phyloP scores from a whole-genome alignment of 92 coral and sea anemone species.

The Actinostola sp. region DNA sequence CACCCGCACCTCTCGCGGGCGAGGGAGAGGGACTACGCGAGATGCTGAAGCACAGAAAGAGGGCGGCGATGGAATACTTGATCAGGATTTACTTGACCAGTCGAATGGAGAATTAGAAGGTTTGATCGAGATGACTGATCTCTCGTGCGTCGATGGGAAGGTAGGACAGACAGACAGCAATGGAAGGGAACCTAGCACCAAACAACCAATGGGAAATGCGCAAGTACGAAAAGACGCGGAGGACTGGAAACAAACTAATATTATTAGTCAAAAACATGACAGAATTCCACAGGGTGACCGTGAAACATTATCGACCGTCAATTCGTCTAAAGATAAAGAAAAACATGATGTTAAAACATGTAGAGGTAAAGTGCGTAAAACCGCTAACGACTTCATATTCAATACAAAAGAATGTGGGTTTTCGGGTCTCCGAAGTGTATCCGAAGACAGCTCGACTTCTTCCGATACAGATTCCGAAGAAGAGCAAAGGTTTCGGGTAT shows the following conservation, averaged over 20 bases:
- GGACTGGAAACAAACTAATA: background rate
- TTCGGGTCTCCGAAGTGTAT: conserved; percentile 3
- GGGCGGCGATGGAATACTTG: background rate
- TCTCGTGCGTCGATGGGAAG: background rate
- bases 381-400: background rate
- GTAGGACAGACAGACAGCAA: background rate
- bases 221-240: background rate
- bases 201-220: background rate
- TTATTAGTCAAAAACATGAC: background rate
- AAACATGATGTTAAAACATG: background rate
- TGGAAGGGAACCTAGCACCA: no score
- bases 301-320: background rate
- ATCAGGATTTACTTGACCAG: conserved; percentile 4
- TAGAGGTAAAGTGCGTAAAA: conserved; percentile 7
- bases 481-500: conserved; percentile 8
- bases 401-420: background rate
- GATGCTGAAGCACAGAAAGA: background rate
- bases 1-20: conserved; percentile 17
- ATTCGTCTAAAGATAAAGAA: background rate
- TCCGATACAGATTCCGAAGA: conserved; percentile 54
- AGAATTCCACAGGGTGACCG: conserved; percentile 5
- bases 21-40: conserved; percentile 5
- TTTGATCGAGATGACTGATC: background rate
- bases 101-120: conserved; percentile 9
- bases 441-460: conserved; percentile 39